phyloP scores from a whole-genome alignment of 2,113 vertebrate species.

The Bostrychus sinensis region DNA sequence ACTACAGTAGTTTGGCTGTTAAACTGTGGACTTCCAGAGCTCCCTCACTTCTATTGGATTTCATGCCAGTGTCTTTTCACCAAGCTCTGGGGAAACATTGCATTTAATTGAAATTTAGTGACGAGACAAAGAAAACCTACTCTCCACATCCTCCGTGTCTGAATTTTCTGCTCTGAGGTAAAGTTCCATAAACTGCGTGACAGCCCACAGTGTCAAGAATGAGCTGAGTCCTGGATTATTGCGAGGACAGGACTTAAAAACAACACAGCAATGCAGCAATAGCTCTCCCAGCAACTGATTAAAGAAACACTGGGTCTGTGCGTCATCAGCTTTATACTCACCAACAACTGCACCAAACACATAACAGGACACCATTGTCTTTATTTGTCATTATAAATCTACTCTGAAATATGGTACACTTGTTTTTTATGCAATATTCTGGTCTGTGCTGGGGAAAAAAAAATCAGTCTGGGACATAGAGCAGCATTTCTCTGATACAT shows the following conservation, averaged over 20 bases:
- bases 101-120: neutral
- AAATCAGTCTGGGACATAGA: no score
- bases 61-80: neutral
- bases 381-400: no score
- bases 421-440: no score
- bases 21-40: neutral
- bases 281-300: neutral
- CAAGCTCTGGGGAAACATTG: neutral
- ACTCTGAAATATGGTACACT: no score
- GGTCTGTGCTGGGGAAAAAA: no score
- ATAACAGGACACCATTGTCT: no score
- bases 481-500: no score
- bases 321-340: neutral
- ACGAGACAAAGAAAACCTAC: neutral
- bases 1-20: neutral
- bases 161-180: neutral
- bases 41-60: conserved; percentile 1
- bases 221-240: neutral
- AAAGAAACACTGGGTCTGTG: neutral
- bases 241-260: neutral
- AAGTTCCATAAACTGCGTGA: neutral
- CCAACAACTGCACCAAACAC: no score
- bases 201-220: neutral
- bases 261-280: neutral
- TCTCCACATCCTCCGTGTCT: neutral